Evolutionary conservation across 2,888 invertebrate genomes (phyloP), one percentile per base, ranked within the genome.

Genomic region (Latrodectus elegans): DNA sequence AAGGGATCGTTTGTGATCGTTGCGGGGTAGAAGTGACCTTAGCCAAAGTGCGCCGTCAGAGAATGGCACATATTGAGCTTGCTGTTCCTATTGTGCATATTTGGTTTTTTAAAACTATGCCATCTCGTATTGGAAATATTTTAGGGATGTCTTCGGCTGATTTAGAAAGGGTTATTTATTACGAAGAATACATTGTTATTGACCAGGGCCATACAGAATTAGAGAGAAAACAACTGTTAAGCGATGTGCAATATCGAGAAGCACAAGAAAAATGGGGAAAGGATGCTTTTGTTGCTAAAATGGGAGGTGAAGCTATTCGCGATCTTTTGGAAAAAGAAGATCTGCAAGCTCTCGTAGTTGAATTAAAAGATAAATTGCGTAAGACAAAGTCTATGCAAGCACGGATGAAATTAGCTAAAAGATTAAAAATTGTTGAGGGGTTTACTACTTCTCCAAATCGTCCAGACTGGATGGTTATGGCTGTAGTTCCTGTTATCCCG

Each of bases 31-130:
- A 73, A 22, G 55, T 73, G 10, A 65, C 76, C 10, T 12, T n/a
- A 26, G 11, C 38, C 22, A 53, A 52, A 38, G 64, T 49, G 10
- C 60, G 79, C 12, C 15, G 79, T 10, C 22, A 65, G n/a, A 12
- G 79, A 14, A 70, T 79, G 68, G 79, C 68, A 8, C 79, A 79
- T 26, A 79, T 79, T 15, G 79, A 79, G 53, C 79, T 79, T 11
- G 79, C 55, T 8, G 17, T 49, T 11, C 79, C 79, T 8, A 51
- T 68, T 11, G 53, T 51, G 12, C 79, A 79, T 53, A 67, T 79
- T 10, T 79, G 79, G 79, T 79, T 22, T 38, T 79, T 79, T n/a
- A 79, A 38, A 17, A 15, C 22, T 14, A 9, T 68, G 14, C 79
- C 67, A 11, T 22, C 17, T 8, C 11, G 38, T 9, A 67, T 79